A percentile compares a stretch with the other conserved stretches of the same genome.
Evolutionary conservation across 2,888 invertebrate species (phyloP).

Genomic region (Stramonita haemastoma): DNA sequence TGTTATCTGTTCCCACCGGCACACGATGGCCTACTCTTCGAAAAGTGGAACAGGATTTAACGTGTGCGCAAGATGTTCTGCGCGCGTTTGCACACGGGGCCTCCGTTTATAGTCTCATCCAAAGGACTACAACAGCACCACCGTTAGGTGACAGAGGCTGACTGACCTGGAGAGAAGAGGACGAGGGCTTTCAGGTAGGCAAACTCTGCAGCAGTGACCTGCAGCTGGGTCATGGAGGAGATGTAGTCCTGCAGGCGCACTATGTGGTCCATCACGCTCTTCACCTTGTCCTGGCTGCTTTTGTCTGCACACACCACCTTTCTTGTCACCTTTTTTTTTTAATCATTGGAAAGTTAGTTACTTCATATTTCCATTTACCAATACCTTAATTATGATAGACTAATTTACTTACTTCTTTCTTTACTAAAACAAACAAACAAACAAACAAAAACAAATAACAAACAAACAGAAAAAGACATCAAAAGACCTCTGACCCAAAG

Average conservation of each 20-base stretch:
- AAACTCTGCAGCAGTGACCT: constrained; percentile 90
- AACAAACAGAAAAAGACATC: neutral
- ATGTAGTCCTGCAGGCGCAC: constrained; percentile 90
- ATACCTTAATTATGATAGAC: neutral
- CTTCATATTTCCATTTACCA: neutral
- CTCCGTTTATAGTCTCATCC: no score
- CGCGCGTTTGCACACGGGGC: no score
- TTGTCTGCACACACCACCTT: constrained; percentile 68
- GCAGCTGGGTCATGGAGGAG: constrained; percentile 85
- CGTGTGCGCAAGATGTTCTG: no score
- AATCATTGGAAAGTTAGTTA: no score
- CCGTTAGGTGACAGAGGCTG: neutral
- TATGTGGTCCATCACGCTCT: constrained; percentile 86
- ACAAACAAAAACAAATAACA: neutral
- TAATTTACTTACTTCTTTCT: neutral
- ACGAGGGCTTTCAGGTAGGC: constrained; percentile 91
- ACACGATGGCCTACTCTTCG: no score
- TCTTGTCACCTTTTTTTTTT: no score
- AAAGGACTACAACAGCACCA: no score
- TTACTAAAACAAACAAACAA: neutral
- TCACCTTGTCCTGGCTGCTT: constrained; percentile 72
- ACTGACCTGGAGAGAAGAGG: constrained; percentile 87
- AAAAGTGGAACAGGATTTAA: no score
- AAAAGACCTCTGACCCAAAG: no score
- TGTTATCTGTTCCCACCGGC: no score